Conservation (phyloP, 2,797 vertebrate genomes). For the Limnodromus scolopaceus region DNA sequence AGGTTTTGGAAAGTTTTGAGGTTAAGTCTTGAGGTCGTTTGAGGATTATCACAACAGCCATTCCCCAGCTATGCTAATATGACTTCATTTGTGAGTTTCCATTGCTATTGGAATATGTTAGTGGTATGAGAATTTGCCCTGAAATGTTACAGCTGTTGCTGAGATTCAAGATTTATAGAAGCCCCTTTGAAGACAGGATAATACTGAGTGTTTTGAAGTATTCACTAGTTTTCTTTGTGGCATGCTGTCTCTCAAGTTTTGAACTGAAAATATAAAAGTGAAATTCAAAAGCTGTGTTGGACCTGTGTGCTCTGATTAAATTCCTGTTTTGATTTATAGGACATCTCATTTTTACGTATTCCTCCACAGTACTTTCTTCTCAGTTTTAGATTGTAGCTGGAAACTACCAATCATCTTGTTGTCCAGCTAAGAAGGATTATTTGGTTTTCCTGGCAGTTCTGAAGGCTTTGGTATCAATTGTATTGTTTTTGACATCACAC, state of each 20-base stretch:
- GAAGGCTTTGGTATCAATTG: neutral
- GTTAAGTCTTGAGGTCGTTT: neutral
- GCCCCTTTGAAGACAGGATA: neutral
- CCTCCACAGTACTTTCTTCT: neutral
- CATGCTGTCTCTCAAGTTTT: neutral
- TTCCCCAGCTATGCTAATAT: neutral
- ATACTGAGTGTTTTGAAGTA: neutral
- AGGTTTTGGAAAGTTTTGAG: neutral
- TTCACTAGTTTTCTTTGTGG: neutral
- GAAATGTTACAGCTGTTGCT: neutral
- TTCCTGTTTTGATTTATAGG: neutral
- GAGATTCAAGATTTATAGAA: neutral
- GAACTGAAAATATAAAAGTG: neutral
- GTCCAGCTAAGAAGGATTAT: constrained; percentile 11
- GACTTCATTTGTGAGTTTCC: neutral
- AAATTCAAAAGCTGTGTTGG: neutral
- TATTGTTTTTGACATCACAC: neutral
- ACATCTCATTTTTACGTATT: neutral
- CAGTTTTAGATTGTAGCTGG: neutral
- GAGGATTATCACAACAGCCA: neutral
- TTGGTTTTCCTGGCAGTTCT: constrained; percentile 10
- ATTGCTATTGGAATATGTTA: neutral
- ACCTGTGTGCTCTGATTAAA: neutral
- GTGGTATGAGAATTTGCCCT: neutral
- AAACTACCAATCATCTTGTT: neutral